phyloP scores from a whole-genome alignment of 2,113 vertebrate species.

The Petrocephalus zakoni region DNA sequence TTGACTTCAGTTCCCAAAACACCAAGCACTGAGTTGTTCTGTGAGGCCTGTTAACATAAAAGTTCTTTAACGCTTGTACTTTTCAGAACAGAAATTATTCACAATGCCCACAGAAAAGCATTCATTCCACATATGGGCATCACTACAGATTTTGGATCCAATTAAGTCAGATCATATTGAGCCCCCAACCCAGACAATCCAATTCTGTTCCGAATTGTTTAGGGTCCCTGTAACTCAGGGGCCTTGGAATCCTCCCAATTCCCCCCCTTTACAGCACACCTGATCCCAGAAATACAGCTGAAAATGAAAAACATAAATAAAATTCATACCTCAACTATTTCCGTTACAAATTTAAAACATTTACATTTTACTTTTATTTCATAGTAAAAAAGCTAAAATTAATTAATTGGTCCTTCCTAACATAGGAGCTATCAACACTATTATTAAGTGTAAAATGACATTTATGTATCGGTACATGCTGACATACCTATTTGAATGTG shows the following conservation, averaged over 20 bases:
- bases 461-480: neutral
- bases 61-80: neutral
- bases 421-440: neutral
- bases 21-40: conserved; percentile 2
- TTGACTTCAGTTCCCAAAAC: neutral
- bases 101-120: neutral
- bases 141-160: neutral
- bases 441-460: neutral
- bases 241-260: neutral
- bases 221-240: neutral
- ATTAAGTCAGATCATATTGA: neutral
- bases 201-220: neutral
- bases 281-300: neutral
- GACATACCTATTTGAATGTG: neutral
- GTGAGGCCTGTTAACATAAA: neutral
- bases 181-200: neutral
- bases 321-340: neutral
- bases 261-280: neutral
- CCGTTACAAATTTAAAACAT: neutral
- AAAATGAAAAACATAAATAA: neutral
- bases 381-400: neutral
- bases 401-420: neutral
- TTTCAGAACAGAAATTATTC: neutral
- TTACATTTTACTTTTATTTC: neutral
- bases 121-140: neutral